Conservation (phyloP, 2,888 invertebrate species). For the Chorisops tibialis region DNA sequence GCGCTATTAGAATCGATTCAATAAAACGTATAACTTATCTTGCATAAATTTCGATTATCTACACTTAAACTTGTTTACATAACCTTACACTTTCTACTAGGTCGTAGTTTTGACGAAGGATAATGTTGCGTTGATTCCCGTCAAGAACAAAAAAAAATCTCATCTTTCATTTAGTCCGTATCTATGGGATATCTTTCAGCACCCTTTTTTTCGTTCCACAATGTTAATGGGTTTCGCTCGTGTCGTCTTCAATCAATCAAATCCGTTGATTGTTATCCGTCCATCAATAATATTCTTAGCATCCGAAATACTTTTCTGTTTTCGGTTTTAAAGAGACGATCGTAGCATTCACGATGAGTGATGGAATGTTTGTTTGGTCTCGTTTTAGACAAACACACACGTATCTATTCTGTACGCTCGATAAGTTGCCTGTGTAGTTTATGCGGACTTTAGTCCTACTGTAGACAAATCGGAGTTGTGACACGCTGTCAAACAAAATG, state of each 20-base stretch:
- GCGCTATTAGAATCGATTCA: too few relatives aligned
- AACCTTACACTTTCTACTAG: too few relatives aligned
- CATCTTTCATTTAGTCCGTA: too few relatives aligned
- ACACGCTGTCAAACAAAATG: not conserved
- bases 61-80: too few relatives aligned
- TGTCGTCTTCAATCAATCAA: conserved; percentile 21
- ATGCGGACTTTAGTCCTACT: not conserved
- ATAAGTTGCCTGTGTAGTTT: too few relatives aligned
- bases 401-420: conserved; percentile 1
- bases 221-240: not conserved
- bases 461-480: conserved; percentile 4
- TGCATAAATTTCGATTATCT: too few relatives aligned
- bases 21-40: too few relatives aligned
- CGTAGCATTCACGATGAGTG: conserved; percentile 8
- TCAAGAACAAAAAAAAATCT: too few relatives aligned
- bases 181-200: not conserved
- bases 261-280: conserved; percentile 9
- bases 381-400: not conserved
- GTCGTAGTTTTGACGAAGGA: too few relatives aligned
- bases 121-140: too few relatives aligned
- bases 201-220: not conserved
- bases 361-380: conserved; percentile 7
- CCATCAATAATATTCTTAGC: conserved; percentile 9
- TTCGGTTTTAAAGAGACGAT: conserved; percentile 5
- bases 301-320: not conserved